These are phyloP conservation scores for Bombus superbus DNA, from an alignment of 1,140 invertebrate species.

Conservation along the genomic window DNA sequence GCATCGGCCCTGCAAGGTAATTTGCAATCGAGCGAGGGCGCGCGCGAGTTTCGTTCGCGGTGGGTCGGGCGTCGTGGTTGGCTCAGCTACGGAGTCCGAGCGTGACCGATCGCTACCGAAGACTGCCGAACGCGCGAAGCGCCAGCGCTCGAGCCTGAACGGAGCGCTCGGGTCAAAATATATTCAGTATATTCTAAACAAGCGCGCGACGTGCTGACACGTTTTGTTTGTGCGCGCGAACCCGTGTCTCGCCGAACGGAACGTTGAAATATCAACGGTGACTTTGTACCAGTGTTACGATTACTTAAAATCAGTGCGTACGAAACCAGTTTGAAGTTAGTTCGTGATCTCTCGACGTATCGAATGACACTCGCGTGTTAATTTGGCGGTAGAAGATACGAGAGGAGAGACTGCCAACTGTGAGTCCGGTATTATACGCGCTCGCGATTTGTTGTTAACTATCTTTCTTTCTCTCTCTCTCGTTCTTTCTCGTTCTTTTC, in stretches of 20 bases:
- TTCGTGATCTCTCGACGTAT: not conserved
- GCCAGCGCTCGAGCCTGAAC: slow-evolving; percentile 64
- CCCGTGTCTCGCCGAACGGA: slow-evolving; percentile 55
- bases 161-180: slow-evolving; percentile 75
- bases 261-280: slow-evolving; percentile 36
- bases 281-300: slow-evolving; percentile 31
- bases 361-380: slow-evolving; percentile 8
- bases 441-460: slow-evolving; percentile 1
- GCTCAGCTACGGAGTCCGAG: slow-evolving; percentile 50
- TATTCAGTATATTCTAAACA: slow-evolving; percentile 80
- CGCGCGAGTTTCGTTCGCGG: slow-evolving; percentile 46
- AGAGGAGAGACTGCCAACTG: slow-evolving; percentile 27
- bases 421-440: slow-evolving; percentile 44
- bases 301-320: slow-evolving; percentile 17
- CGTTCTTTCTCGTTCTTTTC: not conserved
- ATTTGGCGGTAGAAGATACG: slow-evolving; percentile 42
- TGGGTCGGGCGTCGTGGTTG: slow-evolving; percentile 45
- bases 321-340: not conserved
- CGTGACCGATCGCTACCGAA: slow-evolving; percentile 53
- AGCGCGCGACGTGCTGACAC: slow-evolving; percentile 74
- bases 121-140: slow-evolving; percentile 63
- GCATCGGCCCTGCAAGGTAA: slow-evolving; percentile 47
- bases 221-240: slow-evolving; percentile 61
- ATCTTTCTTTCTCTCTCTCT: slow-evolving; percentile 15
- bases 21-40: slow-evolving; percentile 54